A percentile compares a stretch with the other conserved stretches of the same genome.
Conservation (phyloP, 2,888 invertebrate species). For the Magallana nippona region DNA sequence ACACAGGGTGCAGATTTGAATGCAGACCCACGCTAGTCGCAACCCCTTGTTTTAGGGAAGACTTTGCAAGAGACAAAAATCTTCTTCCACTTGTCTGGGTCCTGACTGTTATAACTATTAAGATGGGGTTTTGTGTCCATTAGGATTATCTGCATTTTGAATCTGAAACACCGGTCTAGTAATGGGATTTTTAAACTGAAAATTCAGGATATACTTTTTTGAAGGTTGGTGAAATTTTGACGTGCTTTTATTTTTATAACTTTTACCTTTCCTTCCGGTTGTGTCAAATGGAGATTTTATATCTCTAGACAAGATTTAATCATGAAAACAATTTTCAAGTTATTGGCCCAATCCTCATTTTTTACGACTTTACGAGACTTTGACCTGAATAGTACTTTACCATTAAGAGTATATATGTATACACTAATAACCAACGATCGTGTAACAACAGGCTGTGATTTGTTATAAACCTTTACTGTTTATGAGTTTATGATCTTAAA, state of each 20-base stretch:
- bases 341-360: too few relatives aligned
- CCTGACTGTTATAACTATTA: not conserved
- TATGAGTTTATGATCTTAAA: not conserved
- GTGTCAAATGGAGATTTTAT: too few relatives aligned
- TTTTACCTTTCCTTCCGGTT: too few relatives aligned
- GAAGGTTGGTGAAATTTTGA: constrained; percentile 16
- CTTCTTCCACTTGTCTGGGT: not conserved
- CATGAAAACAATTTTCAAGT: too few relatives aligned
- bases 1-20: constrained; percentile 6
- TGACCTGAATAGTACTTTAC: too few relatives aligned
- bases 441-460: too few relatives aligned
- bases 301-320: too few relatives aligned
- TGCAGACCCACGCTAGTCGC: constrained; percentile 16
- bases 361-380: too few relatives aligned
- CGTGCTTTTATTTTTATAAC: not conserved
- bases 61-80: too few relatives aligned
- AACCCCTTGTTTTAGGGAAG: not conserved
- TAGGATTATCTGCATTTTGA: not conserved
- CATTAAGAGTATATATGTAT: too few relatives aligned
- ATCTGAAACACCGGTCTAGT: not conserved
- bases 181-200: not conserved
- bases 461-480: too few relatives aligned
- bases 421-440: too few relatives aligned
- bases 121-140: not conserved
- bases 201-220: not conserved